Conservation (phyloP, 2,888 invertebrate species). For the Yponomeuta sedellus region DNA sequence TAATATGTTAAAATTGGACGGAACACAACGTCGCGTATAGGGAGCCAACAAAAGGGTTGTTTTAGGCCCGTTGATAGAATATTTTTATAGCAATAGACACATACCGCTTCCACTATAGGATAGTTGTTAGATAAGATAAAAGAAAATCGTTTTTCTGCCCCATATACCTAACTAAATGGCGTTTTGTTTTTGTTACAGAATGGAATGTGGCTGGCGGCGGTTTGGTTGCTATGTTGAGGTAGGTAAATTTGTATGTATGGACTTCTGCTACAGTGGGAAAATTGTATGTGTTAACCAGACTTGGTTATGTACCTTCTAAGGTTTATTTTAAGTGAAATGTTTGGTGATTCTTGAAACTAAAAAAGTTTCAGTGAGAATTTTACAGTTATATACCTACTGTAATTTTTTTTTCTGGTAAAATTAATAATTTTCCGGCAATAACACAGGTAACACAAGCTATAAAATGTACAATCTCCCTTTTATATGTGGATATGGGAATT, state of each 20-base stretch:
- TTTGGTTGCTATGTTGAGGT: background rate
- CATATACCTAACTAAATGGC: background rate
- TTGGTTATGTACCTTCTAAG: too few species aligned
- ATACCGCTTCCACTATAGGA: background rate
- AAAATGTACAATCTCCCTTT: too few species aligned
- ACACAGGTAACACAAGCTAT: too few species aligned
- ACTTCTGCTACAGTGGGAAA: too few species aligned
- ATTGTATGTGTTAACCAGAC: too few species aligned
- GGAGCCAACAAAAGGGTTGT: constrained; percentile 17
- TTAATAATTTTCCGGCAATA: too few species aligned
- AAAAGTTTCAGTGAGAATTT: too few species aligned
- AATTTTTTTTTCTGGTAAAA: too few species aligned
- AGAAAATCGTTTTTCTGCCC: background rate
- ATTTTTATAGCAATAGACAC: background rate
- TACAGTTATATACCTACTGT: too few species aligned
- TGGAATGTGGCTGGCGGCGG: background rate
- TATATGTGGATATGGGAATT: too few species aligned
- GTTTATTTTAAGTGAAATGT: too few species aligned
- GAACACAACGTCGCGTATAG: constrained; percentile 37
- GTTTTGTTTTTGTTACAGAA: background rate
- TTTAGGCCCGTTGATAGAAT: constrained; percentile 12
- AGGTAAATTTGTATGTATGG: background rate
- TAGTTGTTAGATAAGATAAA: background rate
- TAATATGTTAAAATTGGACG: constrained; percentile 46
- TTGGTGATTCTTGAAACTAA: too few species aligned